Base-by-base conservation (phyloP, 2,888 invertebrate species). In the Leucophenga montana region DNA sequence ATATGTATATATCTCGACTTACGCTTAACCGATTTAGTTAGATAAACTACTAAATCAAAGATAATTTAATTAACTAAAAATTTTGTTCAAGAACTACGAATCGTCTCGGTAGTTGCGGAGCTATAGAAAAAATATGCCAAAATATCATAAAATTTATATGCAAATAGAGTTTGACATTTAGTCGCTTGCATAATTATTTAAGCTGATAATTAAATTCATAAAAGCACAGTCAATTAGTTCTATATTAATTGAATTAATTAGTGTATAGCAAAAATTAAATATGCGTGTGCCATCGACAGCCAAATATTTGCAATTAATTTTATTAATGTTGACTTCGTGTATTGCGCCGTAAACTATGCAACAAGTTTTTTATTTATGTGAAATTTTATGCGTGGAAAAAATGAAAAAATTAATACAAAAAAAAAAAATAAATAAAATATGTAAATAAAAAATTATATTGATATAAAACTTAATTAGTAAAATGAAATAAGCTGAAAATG, bases 371-470 rank as follows among this genome's bases (percentile, higher is more conserved):
- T 31, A n/a, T 59, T 64, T 39, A 18, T 16, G 33, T 48, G 67
- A n/a, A n/a, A n/a, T n/a, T n/a, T n/a, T 8, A 54, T 54, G 16
- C 11, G 13, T 20, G n/a, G 61, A 39, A 69, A 64, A 71, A 73
- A 69, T 69, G n/a, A n/a, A n/a, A n/a, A n/a, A n/a, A n/a, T n/a
- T n/a, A n/a, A n/a, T n/a, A n/a, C n/a, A n/a, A n/a, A n/a, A n/a
- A n/a, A n/a, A n/a, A n/a, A n/a, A n/a, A n/a, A n/a, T 53, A 69
- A 68, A 69, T 70, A 68, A 73, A 72, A 73, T 74, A 64, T n/a
- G n/a, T 70, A 62, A 66, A 66, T 66, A 69, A 72, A 73, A 67
- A 74, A 70, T 70, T 74, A 67, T 67, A 72, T 62, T 39, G 66
- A 66, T 53, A 18, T 53, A 71, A 71, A 67, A 56, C 62, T 22